These are phyloP conservation scores for Bombus picipes DNA, from an alignment of 1,140 invertebrate species.

Conservation along the genomic window DNA sequence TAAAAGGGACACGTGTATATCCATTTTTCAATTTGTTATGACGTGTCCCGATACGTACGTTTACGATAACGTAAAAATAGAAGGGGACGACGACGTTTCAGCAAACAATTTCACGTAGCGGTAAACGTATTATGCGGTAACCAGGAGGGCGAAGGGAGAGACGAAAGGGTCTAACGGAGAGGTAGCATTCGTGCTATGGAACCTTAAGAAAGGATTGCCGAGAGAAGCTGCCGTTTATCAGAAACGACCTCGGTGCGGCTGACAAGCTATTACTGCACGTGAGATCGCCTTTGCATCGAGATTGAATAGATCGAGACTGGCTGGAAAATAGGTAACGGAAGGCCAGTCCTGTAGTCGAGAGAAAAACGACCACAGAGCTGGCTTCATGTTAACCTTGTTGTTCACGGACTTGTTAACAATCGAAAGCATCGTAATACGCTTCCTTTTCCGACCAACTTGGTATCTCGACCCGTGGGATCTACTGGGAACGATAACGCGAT, in stretches of 20 bases:
- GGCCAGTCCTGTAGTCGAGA: not conserved
- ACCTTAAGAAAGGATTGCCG: conserved; percentile 67
- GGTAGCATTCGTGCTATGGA: conserved; percentile 45
- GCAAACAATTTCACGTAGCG: conserved; percentile 45
- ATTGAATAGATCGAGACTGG: conserved; percentile 70
- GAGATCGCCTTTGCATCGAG: conserved; percentile 74
- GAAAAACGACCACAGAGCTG: conserved; percentile 46
- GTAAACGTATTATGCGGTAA: conserved; percentile 58
- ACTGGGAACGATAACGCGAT: not conserved
- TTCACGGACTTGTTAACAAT: conserved; percentile 4
- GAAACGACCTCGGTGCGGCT: conserved; percentile 64
- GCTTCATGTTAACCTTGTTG: conserved; percentile 53
- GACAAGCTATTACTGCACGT: conserved; percentile 73
- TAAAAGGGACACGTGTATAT: no score
- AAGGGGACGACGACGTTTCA: not conserved
- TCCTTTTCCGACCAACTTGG: not conserved
- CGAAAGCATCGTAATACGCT: not conserved
- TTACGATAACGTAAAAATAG: not conserved
- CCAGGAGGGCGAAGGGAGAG: not conserved
- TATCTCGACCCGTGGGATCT: not conserved
- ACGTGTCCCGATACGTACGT: not conserved
- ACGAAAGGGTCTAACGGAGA: not conserved
- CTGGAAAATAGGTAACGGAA: conserved; percentile 66
- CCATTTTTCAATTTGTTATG: not conserved
- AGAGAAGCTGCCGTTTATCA: conserved; percentile 72